Evolutionary conservation across 2,888 invertebrate genomes (phyloP).

Genomic region (Chymomyza caudatula): DNA sequence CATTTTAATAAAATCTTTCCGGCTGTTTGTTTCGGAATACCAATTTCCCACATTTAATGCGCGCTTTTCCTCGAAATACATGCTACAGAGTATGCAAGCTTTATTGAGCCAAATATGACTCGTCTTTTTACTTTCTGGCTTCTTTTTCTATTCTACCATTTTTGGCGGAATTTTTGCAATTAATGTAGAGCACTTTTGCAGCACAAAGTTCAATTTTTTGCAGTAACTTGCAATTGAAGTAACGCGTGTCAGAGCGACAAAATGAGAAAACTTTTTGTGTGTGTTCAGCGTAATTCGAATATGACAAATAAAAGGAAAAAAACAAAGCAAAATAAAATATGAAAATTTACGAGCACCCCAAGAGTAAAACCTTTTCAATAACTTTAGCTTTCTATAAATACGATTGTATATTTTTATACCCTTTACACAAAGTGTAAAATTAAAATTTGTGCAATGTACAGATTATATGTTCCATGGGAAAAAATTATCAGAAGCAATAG

Average conservation of each 20-base stretch:
- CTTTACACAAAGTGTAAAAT: too few relatives aligned
- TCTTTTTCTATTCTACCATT: constrained; percentile 28
- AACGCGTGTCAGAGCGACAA: constrained; percentile 33
- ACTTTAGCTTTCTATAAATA: neutral
- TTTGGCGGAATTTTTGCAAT: constrained; percentile 35
- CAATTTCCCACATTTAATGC: too few relatives aligned
- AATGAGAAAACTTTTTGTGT: constrained; percentile 60
- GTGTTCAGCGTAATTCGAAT: neutral
- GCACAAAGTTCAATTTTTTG: neutral
- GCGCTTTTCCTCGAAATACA: too few relatives aligned
- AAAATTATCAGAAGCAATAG: too few relatives aligned
- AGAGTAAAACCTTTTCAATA: neutral
- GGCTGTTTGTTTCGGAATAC: too few relatives aligned
- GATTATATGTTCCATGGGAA: too few relatives aligned
- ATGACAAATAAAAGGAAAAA: neutral
- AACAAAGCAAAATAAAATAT: neutral
- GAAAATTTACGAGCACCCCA: too few relatives aligned
- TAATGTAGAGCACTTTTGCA: constrained; percentile 26
- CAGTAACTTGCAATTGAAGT: constrained; percentile 14
- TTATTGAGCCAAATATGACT: neutral
- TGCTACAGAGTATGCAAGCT: neutral
- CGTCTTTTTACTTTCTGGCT: constrained; percentile 34
- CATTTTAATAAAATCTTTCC: too few relatives aligned
- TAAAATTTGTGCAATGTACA: too few relatives aligned
- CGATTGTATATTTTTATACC: neutral